Conservation (phyloP, 2,888 invertebrate genomes). For the Rotaria macrura region DNA sequence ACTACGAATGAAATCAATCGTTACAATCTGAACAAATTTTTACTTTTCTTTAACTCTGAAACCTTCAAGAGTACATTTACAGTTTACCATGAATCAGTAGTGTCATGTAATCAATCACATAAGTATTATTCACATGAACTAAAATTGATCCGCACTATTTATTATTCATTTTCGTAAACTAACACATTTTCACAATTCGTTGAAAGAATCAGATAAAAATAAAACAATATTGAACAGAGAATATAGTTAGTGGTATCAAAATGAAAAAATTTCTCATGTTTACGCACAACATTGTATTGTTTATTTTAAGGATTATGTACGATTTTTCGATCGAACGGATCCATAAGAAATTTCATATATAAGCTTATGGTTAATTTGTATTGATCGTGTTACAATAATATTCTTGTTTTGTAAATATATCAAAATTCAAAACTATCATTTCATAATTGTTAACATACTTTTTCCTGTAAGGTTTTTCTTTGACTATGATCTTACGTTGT, state of each 20-base stretch:
- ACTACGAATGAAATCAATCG: too few species aligned
- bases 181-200: background rate
- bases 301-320: background rate
- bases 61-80: background rate
- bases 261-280: background rate
- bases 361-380: background rate
- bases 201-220: background rate
- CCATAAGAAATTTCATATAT: background rate
- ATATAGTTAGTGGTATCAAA: background rate
- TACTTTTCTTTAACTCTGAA: background rate
- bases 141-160: background rate
- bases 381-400: background rate
- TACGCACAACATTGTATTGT: conserved; percentile 2
- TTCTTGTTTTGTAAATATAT: background rate
- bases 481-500: background rate
- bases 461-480: background rate
- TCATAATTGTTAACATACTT: background rate
- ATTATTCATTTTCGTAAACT: background rate
- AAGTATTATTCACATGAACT: background rate
- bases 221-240: background rate
- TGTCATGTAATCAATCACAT: background rate
- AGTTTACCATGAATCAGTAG: background rate
- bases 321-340: background rate
- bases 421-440: background rate
- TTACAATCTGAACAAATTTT: too few species aligned